phyloP scores from a whole-genome alignment of 2,888 invertebrate genomes.

The Brachynemurus nebulosus region DNA sequence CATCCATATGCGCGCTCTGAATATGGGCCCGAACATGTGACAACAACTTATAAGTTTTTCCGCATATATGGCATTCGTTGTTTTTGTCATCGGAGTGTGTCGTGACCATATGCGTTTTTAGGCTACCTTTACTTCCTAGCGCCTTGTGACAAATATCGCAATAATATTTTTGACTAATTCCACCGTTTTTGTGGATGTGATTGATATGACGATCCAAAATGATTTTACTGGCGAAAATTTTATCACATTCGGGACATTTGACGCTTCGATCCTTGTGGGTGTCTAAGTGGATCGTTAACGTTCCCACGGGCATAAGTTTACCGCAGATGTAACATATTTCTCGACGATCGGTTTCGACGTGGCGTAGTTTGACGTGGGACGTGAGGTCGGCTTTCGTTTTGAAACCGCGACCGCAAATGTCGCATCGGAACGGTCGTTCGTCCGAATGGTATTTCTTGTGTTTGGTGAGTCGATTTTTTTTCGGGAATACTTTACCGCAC shows the following conservation, averaged over 20 bases:
- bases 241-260: background rate
- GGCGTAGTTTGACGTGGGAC: background rate
- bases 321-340: constrained; percentile 3
- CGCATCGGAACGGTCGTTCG: background rate
- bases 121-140: background rate
- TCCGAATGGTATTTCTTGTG: background rate
- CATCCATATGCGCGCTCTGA: constrained; percentile 1
- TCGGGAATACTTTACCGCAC: constrained; percentile 3
- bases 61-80: constrained; percentile 2
- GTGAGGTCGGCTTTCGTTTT: background rate
- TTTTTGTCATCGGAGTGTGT: background rate
- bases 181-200: background rate
- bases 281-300: background rate
- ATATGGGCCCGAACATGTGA: background rate
- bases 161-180: background rate
- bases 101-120: background rate
- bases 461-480: background rate
- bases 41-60: background rate
- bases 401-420: background rate
- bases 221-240: background rate
- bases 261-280: background rate
- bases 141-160: constrained; percentile 1
- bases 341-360: background rate
- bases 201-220: background rate
- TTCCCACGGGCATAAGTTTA: background rate